Evolutionary conservation across 2,888 invertebrate species (phyloP).

Genomic region (Lydus trimaculatus): DNA sequence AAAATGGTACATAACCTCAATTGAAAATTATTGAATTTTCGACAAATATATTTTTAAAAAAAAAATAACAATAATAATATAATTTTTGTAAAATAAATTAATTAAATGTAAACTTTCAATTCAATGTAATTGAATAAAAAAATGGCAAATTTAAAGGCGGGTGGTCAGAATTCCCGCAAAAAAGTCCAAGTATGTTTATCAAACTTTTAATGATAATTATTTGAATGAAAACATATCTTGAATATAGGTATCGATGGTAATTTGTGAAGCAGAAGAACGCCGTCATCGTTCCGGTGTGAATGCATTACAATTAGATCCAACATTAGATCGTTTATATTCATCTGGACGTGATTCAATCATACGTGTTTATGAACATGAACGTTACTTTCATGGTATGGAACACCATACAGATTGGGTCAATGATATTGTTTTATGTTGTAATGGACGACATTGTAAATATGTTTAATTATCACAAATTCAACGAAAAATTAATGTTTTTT

Average conservation of each 20-base stretch:
- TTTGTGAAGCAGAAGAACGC: slow-evolving; percentile 94
- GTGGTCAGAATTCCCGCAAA: slow-evolving; percentile 57
- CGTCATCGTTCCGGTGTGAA: slow-evolving; percentile 96
- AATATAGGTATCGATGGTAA: slow-evolving; percentile 93
- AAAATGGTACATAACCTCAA: slow-evolving; percentile 2
- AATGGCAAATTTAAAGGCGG: slow-evolving; percentile 57
- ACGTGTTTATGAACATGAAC: slow-evolving; percentile 87
- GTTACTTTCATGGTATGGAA: slow-evolving; percentile 96
- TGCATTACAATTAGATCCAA: slow-evolving; percentile 91
- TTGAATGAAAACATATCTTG: neutral
- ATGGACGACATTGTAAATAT: slow-evolving; percentile 87
- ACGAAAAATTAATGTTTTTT: no score
- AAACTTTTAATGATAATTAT: neutral
- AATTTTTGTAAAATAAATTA: neutral
- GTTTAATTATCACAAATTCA: slow-evolving; percentile 15
- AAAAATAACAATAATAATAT: no score
- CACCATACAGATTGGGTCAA: slow-evolving; percentile 99
- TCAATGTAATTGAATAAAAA: slow-evolving; percentile 35
- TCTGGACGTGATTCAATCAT: slow-evolving; percentile 98
- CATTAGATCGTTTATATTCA: slow-evolving; percentile 88
- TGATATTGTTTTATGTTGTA: slow-evolving; percentile 97
- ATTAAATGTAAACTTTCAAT: neutral
- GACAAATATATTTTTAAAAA: no score
- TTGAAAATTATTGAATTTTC: neutral
- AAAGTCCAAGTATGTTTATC: slow-evolving; percentile 56